Conservation (phyloP, 2,888 invertebrate species). For the Neocrepidodera transversa region DNA sequence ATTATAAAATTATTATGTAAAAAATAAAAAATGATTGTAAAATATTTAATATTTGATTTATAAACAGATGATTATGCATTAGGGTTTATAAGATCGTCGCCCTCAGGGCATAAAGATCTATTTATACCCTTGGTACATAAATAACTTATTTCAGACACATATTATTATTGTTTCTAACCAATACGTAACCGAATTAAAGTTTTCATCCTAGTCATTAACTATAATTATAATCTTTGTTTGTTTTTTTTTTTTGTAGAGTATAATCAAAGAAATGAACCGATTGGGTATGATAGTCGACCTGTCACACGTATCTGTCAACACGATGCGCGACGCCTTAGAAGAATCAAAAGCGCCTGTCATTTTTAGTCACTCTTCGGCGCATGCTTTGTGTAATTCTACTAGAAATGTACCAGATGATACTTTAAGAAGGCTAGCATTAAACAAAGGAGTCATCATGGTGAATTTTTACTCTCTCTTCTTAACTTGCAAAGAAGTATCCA, state of each 20-base stretch:
- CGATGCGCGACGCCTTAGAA: slow-evolving; percentile 81
- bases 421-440: slow-evolving; percentile 73
- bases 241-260: slow-evolving; percentile 65
- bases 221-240: too few species aligned
- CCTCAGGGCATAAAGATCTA: too few species aligned
- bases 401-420: slow-evolving; percentile 84
- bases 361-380: slow-evolving; percentile 86
- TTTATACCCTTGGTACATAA: too few species aligned
- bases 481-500: slow-evolving; percentile 76
- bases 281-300: slow-evolving; percentile 88
- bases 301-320: slow-evolving; percentile 80
- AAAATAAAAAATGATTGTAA: too few species aligned
- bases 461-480: slow-evolving; percentile 84
- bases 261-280: slow-evolving; percentile 88
- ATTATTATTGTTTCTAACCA: too few species aligned
- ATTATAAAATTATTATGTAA: too few species aligned
- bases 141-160: too few species aligned
- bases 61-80: too few species aligned
- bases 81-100: too few species aligned
- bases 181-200: too few species aligned
- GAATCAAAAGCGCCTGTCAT: slow-evolving; percentile 83
- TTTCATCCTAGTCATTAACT: too few species aligned
- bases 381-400: slow-evolving; percentile 79
- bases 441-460: slow-evolving; percentile 86
- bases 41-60: too few species aligned